Base-by-base conservation (phyloP, 2,888 invertebrate genomes). In the Drosophila nigricruria region DNA sequence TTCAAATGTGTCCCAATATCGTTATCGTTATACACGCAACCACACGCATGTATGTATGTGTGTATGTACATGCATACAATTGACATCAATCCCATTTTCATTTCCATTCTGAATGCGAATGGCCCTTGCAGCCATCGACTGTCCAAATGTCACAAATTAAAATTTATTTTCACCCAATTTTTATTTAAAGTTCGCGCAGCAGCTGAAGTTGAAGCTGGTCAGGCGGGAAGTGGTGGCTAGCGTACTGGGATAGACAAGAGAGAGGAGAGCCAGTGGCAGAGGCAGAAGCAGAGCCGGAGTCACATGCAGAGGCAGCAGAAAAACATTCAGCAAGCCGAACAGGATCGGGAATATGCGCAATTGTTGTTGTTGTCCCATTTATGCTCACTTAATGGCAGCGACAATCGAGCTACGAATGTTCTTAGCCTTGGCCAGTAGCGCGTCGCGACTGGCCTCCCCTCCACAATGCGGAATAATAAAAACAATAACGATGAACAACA, bases 311-410 rank as follows among this genome's bases (percentile, higher is more conserved):
- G 40, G 40, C 40, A 20, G 42, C n/a, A 66, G 27, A 9, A 20
- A 57, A 47, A 63, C 60, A 73, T 73, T 57, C 62, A 73, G 49
- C 47, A 34, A 68, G 49, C 62, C 42, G 70, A 34, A 58, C 47
- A 27, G 62, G 50, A 59, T 59, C 58, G 54, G n/a, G 52, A 56
- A 59, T 59, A 71, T 45, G 40, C 38, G 56, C 50, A 52, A 65
- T 49, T 60, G 53, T 61, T 82, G 69, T 75, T 83, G 67, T 72
- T 81, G 80, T 80, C 80, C 68, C 77, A 78, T 73, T 83, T 83
- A 71, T 85, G 83, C 82, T 70, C 70, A 73, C 73, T 87, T 84
- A 87, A 87, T 84, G 85, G 81, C 82, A 82, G 85, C 74, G 84
- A 84, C 85, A 84, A 84, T 84, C 82, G 84, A 77, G 71, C 77